phyloP scores from a whole-genome alignment of 1,140 invertebrate species.

The Homalodisca vitripennis region DNA sequence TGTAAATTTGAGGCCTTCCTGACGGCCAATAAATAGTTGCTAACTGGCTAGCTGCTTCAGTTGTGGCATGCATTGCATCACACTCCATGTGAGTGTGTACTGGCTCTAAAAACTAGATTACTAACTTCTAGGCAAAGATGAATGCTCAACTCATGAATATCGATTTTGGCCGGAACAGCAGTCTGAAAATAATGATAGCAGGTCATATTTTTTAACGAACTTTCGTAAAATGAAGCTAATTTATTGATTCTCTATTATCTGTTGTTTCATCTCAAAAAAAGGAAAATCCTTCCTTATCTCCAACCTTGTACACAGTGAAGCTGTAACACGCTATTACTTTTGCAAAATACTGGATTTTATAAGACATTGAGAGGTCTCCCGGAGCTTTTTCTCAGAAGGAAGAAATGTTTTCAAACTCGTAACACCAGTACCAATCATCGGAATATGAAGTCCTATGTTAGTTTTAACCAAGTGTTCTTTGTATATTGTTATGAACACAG shows the following conservation, averaged over 20 bases:
- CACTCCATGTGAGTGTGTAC: constrained; percentile 40
- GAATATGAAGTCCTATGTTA: background rate
- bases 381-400: background rate
- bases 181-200: background rate
- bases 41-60: constrained; percentile 31
- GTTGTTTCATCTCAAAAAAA: background rate
- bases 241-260: background rate
- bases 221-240: background rate
- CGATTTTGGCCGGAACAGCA: too few species aligned
- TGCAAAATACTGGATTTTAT: background rate
- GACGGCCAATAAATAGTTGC: background rate
- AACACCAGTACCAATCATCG: background rate
- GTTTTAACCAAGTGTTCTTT: background rate
- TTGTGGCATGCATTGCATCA: constrained; percentile 36
- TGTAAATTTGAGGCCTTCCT: too few species aligned
- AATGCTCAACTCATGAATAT: background rate
- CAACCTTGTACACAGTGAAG: background rate
- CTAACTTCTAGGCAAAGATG: background rate
- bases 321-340: background rate
- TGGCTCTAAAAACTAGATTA: constrained; percentile 35
- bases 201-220: background rate
- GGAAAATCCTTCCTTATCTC: background rate
- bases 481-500: background rate
- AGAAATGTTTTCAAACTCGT: background rate
- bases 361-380: background rate